Base-by-base conservation (phyloP, 2,113 vertebrate species). In the Vulpes vulpes region DNA sequence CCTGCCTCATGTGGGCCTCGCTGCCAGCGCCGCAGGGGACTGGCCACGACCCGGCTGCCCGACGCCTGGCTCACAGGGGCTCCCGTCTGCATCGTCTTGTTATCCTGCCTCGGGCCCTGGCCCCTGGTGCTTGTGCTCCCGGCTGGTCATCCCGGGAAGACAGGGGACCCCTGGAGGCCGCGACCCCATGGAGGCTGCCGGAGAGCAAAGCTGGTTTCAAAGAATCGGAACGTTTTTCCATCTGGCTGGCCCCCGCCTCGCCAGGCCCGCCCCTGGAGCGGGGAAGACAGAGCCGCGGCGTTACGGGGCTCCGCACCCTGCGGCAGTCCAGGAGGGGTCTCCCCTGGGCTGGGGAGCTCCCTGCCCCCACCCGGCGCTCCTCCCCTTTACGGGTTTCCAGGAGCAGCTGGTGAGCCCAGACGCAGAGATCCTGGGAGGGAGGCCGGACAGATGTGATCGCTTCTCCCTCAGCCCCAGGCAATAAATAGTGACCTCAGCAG, bases 211-310 rank as follows among this genome's bases (percentile, higher is more conserved):
- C 23, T 2, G 7, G 14, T 8, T 5, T 49, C n/a, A 16, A 4
- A 62, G 51, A n/a, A 8, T 20, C 30, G 0, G 1, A 6, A 2
- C 0, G 3, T 3, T 65, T 6, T 4, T 11, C 27, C 1, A 2
- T 43, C 43, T 0, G 19, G 16, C 3, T 4, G 3, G 4, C n/a
- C 9, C 73, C 30, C 7, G 35, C 7, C n/a, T 11, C 16, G 15
- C 30, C 7, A 5, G 25, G 62, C 32, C 23, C 27, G 2, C 5
- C 5, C 22, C 43, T 11, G 38, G 62, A 27, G 27, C 5, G 10
- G 6, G 67, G 51, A 49, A 16, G 55, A 15, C 0, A 11, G 5
- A 10, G 38, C 2, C 10, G 9, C 0, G 14, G 12, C 2, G 16
- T 14, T 17, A 11, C 0, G 1, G 84, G 60, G 19, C 9, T 78